Evolutionary conservation across 2,113 vertebrate species (phyloP), one percentile per base, ranked within the genome.

Genomic region (Seriola aureovittata): DNA sequence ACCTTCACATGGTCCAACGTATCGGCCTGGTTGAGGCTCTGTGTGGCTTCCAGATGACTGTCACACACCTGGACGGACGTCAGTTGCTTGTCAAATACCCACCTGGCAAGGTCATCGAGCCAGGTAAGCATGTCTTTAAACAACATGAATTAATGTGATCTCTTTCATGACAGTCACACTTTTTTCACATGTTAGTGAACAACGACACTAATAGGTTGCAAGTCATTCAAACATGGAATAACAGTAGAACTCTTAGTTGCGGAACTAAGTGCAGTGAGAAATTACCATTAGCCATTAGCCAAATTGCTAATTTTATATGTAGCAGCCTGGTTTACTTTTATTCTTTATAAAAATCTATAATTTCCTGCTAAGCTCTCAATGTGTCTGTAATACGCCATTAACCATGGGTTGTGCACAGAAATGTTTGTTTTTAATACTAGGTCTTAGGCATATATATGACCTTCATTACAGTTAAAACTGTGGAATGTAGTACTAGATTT

Each of bases 11-110:
- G 96, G 97, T 97, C 21, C 96, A 99, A 74, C 98, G 97, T 80
- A 98, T 99, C n/a, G 98, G 98, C 84, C 96, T 99, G 42, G 97
- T 98, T 63, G 98, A 99, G 92, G 97, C 98, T 62, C 94, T 99
- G 4, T 99, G 98, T 92, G 98, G 98, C 55, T 99, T 99, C 93
- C 98, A 99, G 94, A 97, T 99, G 91, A 97, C 97, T 6, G 96
- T 99, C 86, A 95, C 97, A 91, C 98, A 99, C 92, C 96, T 99
- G 44, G 98, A 99, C 87, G 96, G 93, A 38, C 96, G 97, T 85
- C 98, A 99, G 85, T 96, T 99, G 94, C 97, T 99, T 88, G 97
- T 99, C 80, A 99, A 97, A 93, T 98, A 99, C 36, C 97, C 98
- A 62, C 96, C 98, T 80, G 98, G 98, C 89, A 99, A 99, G 94